Evolutionary conservation across 2,797 vertebrate genomes (phyloP).

Genomic region (Hoplostethus atlanticus): DNA sequence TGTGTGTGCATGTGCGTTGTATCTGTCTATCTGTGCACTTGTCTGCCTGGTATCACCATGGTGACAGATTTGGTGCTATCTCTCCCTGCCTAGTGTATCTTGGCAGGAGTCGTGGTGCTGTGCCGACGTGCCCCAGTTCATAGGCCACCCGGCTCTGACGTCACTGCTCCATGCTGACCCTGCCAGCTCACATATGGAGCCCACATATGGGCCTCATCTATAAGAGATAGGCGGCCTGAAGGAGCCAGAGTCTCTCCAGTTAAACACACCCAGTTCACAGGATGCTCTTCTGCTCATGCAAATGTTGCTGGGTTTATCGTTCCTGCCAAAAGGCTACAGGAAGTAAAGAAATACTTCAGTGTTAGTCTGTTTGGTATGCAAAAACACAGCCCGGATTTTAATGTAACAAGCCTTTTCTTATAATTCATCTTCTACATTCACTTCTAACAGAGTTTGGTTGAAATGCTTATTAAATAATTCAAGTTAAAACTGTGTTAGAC

Average conservation of each 20-base stretch:
- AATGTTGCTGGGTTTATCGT: background rate
- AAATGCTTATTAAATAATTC: too few relatives aligned
- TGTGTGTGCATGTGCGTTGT: background rate
- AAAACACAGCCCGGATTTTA: too few relatives aligned
- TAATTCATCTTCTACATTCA: too few relatives aligned
- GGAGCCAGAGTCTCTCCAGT: slow-evolving; percentile 50
- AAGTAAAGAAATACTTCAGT: slow-evolving; percentile 56
- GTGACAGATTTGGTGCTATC: slow-evolving; percentile 75
- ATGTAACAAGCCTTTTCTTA: too few relatives aligned
- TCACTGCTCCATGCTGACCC: slow-evolving; percentile 59
- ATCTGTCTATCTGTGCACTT: slow-evolving; percentile 52
- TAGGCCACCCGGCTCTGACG: slow-evolving; percentile 66
- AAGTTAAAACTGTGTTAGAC: too few relatives aligned
- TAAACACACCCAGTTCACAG: slow-evolving; percentile 44
- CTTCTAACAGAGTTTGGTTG: too few relatives aligned
- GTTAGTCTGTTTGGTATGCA: slow-evolving; percentile 6
- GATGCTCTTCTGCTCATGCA: slow-evolving; percentile 21
- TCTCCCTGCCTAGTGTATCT: slow-evolving; percentile 63
- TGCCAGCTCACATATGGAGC: slow-evolving; percentile 77
- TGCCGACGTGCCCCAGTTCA: slow-evolving; percentile 70
- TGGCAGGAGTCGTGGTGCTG: slow-evolving; percentile 70
- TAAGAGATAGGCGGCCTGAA: slow-evolving; percentile 73
- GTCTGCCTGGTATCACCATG: slow-evolving; percentile 78
- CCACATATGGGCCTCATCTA: slow-evolving; percentile 81
- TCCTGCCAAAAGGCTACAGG: slow-evolving; percentile 27